phyloP scores from a whole-genome alignment of 2,888 invertebrate species.

The Parnassius apollo region DNA sequence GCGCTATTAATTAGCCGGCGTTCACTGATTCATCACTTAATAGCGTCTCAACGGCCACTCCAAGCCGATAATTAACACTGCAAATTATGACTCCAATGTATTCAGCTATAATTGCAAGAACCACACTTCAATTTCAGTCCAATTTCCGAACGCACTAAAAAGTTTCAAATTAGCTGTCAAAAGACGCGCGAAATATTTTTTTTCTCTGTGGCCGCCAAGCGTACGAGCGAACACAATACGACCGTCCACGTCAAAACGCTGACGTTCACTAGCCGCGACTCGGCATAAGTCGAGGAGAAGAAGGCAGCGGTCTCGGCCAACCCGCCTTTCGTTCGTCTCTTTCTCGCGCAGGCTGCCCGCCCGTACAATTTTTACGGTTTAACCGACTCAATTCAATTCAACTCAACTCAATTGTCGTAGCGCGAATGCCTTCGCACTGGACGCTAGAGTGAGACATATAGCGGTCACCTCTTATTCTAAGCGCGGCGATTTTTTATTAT shows the following conservation, averaged over 20 bases:
- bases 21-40: slow-evolving; percentile 80
- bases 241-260: slow-evolving; percentile 74
- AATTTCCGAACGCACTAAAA: slow-evolving; percentile 58
- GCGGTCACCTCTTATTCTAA: slow-evolving; percentile 56
- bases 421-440: slow-evolving; percentile 76
- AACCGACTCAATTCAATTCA: slow-evolving; percentile 81
- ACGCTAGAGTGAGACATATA: slow-evolving; percentile 78
- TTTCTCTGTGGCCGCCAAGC: slow-evolving; percentile 60
- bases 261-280: slow-evolving; percentile 78
- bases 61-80: slow-evolving; percentile 65
- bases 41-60: slow-evolving; percentile 72
- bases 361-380: slow-evolving; percentile 79
- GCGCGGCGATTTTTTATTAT: slow-evolving; percentile 42
- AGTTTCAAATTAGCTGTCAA: slow-evolving; percentile 64
- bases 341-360: slow-evolving; percentile 72
- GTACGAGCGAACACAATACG: slow-evolving; percentile 57
- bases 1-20: slow-evolving; percentile 76
- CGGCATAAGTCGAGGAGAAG: slow-evolving; percentile 78
- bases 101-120: slow-evolving; percentile 35
- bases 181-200: slow-evolving; percentile 76
- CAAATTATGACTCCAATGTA: slow-evolving; percentile 51
- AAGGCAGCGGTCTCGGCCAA: slow-evolving; percentile 78
- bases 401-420: slow-evolving; percentile 81
- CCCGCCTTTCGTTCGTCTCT: slow-evolving; percentile 80
- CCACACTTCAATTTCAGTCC: slow-evolving; percentile 50